Evolutionary conservation across 2,113 vertebrate genomes (phyloP), one percentile per base, ranked within the genome.

Genomic region (Symphodus melops): DNA sequence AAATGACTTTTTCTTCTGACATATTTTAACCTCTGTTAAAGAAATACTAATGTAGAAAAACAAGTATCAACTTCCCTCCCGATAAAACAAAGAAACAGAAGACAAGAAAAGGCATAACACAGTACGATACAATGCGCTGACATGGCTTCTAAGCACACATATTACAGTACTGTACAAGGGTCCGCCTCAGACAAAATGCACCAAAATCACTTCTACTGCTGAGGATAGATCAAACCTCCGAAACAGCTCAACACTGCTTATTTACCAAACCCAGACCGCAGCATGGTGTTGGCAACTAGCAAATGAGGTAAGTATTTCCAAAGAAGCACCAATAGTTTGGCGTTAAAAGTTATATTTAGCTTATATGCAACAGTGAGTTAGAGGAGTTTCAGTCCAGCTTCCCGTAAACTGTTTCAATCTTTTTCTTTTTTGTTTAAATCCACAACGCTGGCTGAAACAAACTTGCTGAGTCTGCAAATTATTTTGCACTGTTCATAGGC

Each of bases 81-180:
- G 23, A 70, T 63, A 72, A 86, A 83, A 85, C 55, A 75, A 64
- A 59, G 39, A 64, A 74, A 77, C 68, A 79, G 52, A 77, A 53
- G 62, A 60, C 21, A 21, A 61, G 28, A 81, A 87, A 88, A 90
- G 82, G 86, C 88, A 86, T 68, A 82, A 90, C 89, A 91, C 86
- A 88, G 86, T 89, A 92, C 85, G 67, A 81, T 87, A 92, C 88
- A 77, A 91, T 89, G 90, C 85, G 82, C 84, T 86, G 85, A 93
- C 91, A 90, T 89, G 89, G 89, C 90, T 92, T 91, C 74, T 80
- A 86, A 91, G 91, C 90, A 91, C 86, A 92, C 75, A 89, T 82
- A 89, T 85, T 89, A 93, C 90, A 93, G 88, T 91, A 91, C 91
- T 93, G 90, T 93, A 92, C 92, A 93, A 77, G 88, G 89, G 90